Conservation (phyloP, 2,888 invertebrate genomes). For the Aphidius colemani region DNA sequence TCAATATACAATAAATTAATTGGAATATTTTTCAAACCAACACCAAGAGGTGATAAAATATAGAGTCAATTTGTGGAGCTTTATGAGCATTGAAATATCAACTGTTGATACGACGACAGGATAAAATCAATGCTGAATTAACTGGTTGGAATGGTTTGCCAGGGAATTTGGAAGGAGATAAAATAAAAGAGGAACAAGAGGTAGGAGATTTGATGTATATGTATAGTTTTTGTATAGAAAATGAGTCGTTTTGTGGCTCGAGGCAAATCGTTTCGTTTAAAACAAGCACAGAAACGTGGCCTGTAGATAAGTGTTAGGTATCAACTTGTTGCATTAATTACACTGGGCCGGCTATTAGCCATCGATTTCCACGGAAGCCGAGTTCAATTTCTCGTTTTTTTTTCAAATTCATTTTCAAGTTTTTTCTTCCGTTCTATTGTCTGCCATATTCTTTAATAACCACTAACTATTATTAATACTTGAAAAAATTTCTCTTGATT, state of each 20-base stretch:
- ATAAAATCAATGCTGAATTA: slow-evolving; percentile 34
- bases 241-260: slow-evolving; percentile 36
- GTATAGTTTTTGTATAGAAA: slow-evolving; percentile 20
- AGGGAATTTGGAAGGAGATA: slow-evolving; percentile 9
- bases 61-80: background rate
- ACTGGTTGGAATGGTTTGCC: slow-evolving; percentile 2
- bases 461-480: background rate
- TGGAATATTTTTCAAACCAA: no score
- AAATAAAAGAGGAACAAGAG: background rate
- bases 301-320: slow-evolving; percentile 56
- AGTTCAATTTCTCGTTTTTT: slow-evolving; percentile 40
- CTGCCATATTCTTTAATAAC: background rate
- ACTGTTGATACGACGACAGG: slow-evolving; percentile 16
- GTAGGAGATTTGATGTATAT: slow-evolving; percentile 17
- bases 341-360: slow-evolving; percentile 56
- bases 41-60: no score
- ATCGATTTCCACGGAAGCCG: slow-evolving; percentile 54
- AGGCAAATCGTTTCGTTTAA: slow-evolving; percentile 40
- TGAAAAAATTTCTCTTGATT: background rate
- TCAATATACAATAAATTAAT: no score
- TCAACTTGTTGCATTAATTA: slow-evolving; percentile 61
- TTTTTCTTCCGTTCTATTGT: slow-evolving; percentile 22
- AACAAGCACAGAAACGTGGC: slow-evolving; percentile 34
- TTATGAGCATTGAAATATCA: background rate
- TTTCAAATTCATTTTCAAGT: background rate